These are phyloP conservation scores for Scolopax bukidnonensis DNA, from an alignment of 2,797 vertebrate genomes.

Conservation along the genomic window DNA sequence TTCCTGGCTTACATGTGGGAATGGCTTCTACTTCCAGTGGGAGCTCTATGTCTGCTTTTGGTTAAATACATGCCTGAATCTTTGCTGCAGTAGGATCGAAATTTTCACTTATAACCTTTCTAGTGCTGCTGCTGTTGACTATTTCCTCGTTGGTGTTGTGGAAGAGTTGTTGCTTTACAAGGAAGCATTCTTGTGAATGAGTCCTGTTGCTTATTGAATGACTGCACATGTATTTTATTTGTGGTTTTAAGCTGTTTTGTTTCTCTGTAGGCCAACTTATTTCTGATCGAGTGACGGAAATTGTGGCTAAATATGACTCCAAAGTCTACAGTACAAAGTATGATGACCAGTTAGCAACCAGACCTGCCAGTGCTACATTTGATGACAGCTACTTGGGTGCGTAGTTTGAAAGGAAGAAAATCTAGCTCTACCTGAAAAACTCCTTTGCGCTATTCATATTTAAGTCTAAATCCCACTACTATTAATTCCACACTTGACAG, in stretches of 20 bases:
- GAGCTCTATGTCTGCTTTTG: background rate
- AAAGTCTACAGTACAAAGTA: conserved; percentile 79
- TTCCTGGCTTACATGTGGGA: background rate
- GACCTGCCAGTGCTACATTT: conserved; percentile 86
- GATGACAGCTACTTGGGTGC: conserved; percentile 97
- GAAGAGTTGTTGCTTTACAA: background rate
- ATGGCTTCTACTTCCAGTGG: background rate
- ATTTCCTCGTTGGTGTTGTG: fast-evolving
- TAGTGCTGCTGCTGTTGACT: background rate
- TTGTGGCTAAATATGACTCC: conserved; percentile 79
- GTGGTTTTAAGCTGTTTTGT: background rate
- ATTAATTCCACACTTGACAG: background rate
- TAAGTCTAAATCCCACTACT: background rate
- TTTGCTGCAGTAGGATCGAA: background rate
- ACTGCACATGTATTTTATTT: background rate
- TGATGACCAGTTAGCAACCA: conserved; percentile 84
- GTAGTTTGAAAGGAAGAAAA: conserved; percentile 2
- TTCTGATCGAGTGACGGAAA: conserved; percentile 90
- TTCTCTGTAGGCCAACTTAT: conserved; percentile 88
- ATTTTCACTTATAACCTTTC: background rate
- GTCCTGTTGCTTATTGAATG: background rate
- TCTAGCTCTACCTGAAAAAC: background rate
- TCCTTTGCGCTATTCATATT: background rate
- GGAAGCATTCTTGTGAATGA: background rate
- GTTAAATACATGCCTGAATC: background rate